These are phyloP conservation scores for Mesaphorura yosii DNA, from an alignment of 1,140 invertebrate genomes.

Conservation along the genomic window DNA sequence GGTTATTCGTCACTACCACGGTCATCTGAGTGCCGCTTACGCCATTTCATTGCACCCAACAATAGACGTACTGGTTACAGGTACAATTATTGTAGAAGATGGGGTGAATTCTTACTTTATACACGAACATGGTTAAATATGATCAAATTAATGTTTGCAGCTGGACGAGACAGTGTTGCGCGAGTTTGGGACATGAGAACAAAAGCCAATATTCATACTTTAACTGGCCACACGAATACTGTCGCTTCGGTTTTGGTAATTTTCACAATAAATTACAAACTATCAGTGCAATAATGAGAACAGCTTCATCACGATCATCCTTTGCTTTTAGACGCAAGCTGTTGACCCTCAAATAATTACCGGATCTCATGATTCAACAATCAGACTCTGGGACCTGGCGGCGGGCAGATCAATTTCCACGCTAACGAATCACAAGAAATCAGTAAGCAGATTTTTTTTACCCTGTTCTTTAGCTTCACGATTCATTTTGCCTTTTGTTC, in stretches of 20 bases:
- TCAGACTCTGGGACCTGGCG: constrained; percentile 93
- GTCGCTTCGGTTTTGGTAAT: constrained; percentile 80
- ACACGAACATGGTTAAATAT: not conserved
- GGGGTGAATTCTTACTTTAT: constrained; percentile 47
- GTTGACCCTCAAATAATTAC: constrained; percentile 81
- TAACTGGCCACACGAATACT: constrained; percentile 94
- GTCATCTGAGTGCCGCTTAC: constrained; percentile 95
- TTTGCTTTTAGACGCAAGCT: constrained; percentile 78
- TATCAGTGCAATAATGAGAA: too few species aligned
- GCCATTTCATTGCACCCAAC: constrained; percentile 86
- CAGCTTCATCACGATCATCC: too few species aligned
- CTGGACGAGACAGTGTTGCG: constrained; percentile 69
- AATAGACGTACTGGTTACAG: constrained; percentile 86
- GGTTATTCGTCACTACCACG: constrained; percentile 97
- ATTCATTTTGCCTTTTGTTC: constrained; percentile 29
- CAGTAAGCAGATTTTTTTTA: constrained; percentile 48
- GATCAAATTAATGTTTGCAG: too few species aligned
- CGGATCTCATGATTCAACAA: constrained; percentile 55
- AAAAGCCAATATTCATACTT: constrained; percentile 94
- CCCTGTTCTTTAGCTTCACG: not conserved
- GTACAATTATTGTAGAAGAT: constrained; percentile 68
- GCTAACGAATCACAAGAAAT: constrained; percentile 98
- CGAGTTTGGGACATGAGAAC: constrained; percentile 98
- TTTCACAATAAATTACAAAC: too few species aligned
- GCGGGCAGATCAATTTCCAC: constrained; percentile 89